Percentiles rank a stretch among this genome's conserved stretches.
phyloP scores from a whole-genome alignment of 2,797 vertebrate genomes.

The Paratrypauchen microcephalus region DNA sequence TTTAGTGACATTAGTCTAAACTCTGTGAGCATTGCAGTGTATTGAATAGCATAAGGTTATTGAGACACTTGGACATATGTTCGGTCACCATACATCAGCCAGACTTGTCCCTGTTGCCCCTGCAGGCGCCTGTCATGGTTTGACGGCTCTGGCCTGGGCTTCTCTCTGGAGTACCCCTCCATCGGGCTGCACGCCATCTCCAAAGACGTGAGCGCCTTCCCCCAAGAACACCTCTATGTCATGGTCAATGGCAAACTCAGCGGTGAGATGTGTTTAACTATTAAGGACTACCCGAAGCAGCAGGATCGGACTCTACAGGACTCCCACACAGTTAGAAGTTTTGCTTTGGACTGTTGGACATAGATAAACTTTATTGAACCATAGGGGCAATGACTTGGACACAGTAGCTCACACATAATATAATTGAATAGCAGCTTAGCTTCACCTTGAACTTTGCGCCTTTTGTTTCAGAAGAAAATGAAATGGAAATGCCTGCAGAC shows the following conservation, averaged over 20 bases:
- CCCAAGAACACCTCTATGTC: slow-evolving; percentile 92
- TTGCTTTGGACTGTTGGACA: no score
- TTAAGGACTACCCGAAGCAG: background rate
- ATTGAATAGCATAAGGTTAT: no score
- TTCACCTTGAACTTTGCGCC: background rate
- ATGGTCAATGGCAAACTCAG: slow-evolving; percentile 92
- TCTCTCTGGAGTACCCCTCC: slow-evolving; percentile 90
- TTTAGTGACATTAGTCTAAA: no score
- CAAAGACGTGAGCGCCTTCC: slow-evolving; percentile 85
- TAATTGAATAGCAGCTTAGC: no score
- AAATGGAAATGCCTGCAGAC: slow-evolving; percentile 73
- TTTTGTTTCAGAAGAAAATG: slow-evolving; percentile 75
- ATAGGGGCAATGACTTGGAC: no score
- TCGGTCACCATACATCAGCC: no score
- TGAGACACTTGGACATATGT: no score
- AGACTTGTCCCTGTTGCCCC: background rate
- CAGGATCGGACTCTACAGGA: no score
- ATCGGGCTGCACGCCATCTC: slow-evolving; percentile 95
- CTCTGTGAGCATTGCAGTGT: no score
- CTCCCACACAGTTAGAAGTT: no score
- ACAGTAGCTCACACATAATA: no score
- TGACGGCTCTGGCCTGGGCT: slow-evolving; percentile 88
- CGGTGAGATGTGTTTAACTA: slow-evolving; percentile 74
- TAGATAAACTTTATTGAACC: no score
- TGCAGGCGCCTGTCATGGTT: slow-evolving; percentile 89